These are phyloP conservation scores for Neoniphon sammara DNA, from an alignment of 2,797 vertebrate species.

Conservation along the genomic window DNA sequence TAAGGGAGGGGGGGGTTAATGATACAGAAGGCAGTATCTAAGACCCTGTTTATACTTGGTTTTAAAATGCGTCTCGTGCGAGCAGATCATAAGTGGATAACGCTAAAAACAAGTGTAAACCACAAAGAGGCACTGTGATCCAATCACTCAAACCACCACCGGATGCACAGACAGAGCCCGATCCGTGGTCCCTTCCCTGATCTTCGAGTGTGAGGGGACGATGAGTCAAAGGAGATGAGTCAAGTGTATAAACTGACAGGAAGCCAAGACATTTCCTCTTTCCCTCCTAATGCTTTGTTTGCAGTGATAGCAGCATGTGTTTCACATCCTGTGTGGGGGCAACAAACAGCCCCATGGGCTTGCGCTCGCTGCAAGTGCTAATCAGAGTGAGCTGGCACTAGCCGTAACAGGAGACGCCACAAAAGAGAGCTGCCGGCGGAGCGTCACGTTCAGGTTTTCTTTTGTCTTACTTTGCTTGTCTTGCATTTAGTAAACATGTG, in stretches of 20 bases:
- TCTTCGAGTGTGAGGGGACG: no score
- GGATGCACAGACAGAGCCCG: no score
- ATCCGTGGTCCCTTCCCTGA: no score
- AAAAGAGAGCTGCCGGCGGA: background rate
- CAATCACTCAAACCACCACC: no score
- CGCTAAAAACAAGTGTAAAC: no score
- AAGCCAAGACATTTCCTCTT: background rate
- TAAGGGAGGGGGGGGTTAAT: constrained; percentile 19
- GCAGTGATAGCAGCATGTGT: background rate
- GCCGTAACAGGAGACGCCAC: background rate
- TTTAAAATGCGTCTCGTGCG: no score
- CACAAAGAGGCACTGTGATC: no score
- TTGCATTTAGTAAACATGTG: constrained; percentile 46
- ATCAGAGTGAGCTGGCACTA: background rate
- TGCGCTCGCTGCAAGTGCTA: background rate
- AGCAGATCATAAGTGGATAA: no score
- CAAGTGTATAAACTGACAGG: background rate
- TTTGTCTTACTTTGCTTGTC: background rate
- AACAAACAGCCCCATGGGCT: constrained; percentile 1
- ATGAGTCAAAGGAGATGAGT: constrained; percentile 11
- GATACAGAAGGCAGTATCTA: background rate
- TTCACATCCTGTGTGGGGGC: constrained; percentile 2
- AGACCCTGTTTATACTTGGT: no score
- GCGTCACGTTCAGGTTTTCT: background rate
- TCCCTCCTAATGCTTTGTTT: background rate